Evolutionary conservation across 2,113 vertebrate genomes (phyloP).

Genomic region (Crocuta crocuta): DNA sequence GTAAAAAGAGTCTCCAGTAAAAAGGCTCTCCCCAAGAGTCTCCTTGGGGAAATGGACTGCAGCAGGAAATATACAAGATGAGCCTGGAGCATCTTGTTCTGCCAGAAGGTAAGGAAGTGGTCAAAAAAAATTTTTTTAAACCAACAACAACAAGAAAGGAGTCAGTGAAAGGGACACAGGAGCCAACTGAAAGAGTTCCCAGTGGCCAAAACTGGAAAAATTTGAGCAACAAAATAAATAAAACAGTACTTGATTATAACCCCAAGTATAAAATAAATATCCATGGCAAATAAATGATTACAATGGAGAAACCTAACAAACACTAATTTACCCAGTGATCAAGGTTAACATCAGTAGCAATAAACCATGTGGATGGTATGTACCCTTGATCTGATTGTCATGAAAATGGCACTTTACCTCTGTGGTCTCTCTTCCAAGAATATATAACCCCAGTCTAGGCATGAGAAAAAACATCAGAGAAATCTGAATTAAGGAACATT

Average conservation of each 20-base stretch:
- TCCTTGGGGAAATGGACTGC: not conserved
- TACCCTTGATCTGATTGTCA: not conserved
- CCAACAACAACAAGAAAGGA: not conserved
- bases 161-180: not conserved
- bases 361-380: not conserved
- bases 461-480: not conserved
- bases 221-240: constrained; percentile 47
- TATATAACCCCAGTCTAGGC: not conserved
- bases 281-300: not conserved
- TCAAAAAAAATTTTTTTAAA: not conserved
- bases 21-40: not conserved
- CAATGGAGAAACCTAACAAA: not conserved
- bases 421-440: not conserved
- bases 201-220: not conserved
- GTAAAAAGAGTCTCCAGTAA: not conserved
- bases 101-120: constrained; percentile 36
- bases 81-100: not conserved
- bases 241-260: not conserved
- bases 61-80: not conserved
- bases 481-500: not conserved
- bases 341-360: not conserved
- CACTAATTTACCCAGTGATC: not conserved
- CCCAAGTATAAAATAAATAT: constrained; percentile 4
- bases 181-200: not conserved
- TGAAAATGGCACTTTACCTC: not conserved